Percentiles rank a stretch among this genome's conserved stretches.
Evolutionary conservation across 2,888 invertebrate species (phyloP).

Genomic region (Theodoxus fluviatilis): DNA sequence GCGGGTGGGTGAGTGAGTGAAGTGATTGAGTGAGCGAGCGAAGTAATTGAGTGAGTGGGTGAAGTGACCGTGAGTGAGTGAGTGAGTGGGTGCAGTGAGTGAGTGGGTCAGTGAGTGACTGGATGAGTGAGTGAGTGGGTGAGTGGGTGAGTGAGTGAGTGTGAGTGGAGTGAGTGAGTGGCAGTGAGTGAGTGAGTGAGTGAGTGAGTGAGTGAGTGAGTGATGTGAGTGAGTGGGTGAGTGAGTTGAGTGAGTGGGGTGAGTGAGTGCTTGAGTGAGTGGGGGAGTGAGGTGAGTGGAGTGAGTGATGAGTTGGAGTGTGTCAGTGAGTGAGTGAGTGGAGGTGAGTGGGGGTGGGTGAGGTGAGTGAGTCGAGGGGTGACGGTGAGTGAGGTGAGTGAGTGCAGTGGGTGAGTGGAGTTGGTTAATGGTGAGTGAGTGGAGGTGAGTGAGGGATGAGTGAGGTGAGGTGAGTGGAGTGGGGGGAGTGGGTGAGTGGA

Average conservation of each 20-base stretch:
- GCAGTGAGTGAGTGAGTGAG: slow-evolving; percentile 16
- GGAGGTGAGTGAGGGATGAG: neutral
- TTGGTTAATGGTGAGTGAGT: neutral
- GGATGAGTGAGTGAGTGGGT: neutral
- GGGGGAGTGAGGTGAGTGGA: neutral
- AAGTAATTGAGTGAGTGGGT: neutral
- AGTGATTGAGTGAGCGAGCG: slow-evolving; percentile 7
- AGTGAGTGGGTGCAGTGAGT: neutral
- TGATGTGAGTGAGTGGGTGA: neutral
- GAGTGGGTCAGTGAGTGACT: neutral
- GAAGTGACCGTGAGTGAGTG: slow-evolving; percentile 6
- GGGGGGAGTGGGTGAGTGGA: neutral
- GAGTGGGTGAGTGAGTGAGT: slow-evolving; percentile 6
- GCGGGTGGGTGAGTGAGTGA: neutral
- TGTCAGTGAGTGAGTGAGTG: neutral
- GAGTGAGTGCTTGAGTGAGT: neutral
- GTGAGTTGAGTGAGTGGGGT: neutral
- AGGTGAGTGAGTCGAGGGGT: slow-evolving; percentile 9
- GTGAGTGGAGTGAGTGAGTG: neutral
- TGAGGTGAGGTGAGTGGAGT: neutral
- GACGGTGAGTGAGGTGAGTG: slow-evolving; percentile 11
- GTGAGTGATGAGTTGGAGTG: neutral
- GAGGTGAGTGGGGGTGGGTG: too few species aligned
- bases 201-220: slow-evolving; percentile 3
- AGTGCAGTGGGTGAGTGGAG: slow-evolving; percentile 16